Base-by-base conservation (phyloP, 2,888 invertebrate species). In the Mellilla xanthometata region DNA sequence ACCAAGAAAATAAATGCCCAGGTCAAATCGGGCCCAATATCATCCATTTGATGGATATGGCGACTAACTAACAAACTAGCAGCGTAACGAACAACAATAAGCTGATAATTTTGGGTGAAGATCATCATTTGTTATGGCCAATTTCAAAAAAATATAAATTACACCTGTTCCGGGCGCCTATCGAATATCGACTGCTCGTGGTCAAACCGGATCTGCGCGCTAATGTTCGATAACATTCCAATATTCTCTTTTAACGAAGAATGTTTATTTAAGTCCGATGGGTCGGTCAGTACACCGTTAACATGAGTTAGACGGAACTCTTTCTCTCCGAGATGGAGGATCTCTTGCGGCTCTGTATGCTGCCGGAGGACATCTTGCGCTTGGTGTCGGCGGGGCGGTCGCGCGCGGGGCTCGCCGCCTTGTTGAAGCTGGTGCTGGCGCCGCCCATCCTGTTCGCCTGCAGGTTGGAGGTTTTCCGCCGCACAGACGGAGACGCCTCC, bases 321-420 rank as follows among this genome's bases (percentile, higher is more conserved):
- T 90, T 90, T 33, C 90, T 62, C 31, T 90, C 89, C 2, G 87
- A 81, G 61, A 89, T 79, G 2, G 86, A 86, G 0, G 87, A 79
- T 2, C 89, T 72, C 52, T 90, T 90, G 41, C 88, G 76, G 40
- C 80, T 86, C 48, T 83, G 85, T 57, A 84, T 81, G 49, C 81
- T 84, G 2, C 90, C 90, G 12, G 89, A 90, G 0, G 90, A 90
- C 77, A 91, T 90, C 58, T 91, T 86, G 23, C 91, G 67, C 50
- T 90, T 77, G 3, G 79, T 75, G 1, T 83, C 81, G 0, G 59
- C 79, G 0, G 80, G 73, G 8, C 39, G 26, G 72, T 35, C 60
- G 66, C 1, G 76, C 71, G 0, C 62, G 76, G 1, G 79, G 72
- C 39, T 46, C 3, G 67, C 64, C 3, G 78, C 68, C 49, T 80